These are phyloP conservation scores for Falco peregrinus DNA, from an alignment of 2,797 vertebrate species.

Conservation along the genomic window DNA sequence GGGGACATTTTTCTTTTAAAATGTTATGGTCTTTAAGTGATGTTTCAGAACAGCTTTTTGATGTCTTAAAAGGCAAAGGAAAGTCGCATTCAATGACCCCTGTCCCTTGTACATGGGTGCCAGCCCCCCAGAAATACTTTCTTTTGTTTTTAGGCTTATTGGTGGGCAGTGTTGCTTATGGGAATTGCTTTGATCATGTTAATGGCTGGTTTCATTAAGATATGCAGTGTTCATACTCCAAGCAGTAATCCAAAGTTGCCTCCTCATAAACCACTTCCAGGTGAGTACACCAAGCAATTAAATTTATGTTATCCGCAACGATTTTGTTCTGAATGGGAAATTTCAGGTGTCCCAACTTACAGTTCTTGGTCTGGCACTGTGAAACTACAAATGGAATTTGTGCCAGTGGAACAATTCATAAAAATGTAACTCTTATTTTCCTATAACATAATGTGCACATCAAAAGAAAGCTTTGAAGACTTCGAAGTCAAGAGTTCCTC, in stretches of 20 bases:
- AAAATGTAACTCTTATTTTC: neutral
- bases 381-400: neutral
- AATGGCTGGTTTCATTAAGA: slow-evolving; percentile 98
- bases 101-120: neutral
- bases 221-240: slow-evolving; percentile 98
- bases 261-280: slow-evolving; percentile 92
- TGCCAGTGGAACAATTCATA: neutral
- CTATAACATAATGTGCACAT: neutral
- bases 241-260: slow-evolving; percentile 98
- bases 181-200: slow-evolving; percentile 95
- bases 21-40: neutral
- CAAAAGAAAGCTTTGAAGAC: neutral
- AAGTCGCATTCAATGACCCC: neutral
- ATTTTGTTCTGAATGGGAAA: neutral
- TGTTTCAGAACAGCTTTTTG: neutral
- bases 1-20: neutral
- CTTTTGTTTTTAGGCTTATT: slow-evolving; percentile 82
- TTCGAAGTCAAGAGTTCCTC: neutral
- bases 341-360: neutral
- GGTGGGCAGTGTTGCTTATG: slow-evolving; percentile 98
- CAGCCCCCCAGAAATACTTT: neutral
- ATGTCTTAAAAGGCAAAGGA: neutral
- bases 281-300: slow-evolving; percentile 72
- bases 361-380: neutral
- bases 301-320: neutral